Conservation (phyloP, 2,888 invertebrate genomes). For the Himalopsyche kuldschensis region DNA sequence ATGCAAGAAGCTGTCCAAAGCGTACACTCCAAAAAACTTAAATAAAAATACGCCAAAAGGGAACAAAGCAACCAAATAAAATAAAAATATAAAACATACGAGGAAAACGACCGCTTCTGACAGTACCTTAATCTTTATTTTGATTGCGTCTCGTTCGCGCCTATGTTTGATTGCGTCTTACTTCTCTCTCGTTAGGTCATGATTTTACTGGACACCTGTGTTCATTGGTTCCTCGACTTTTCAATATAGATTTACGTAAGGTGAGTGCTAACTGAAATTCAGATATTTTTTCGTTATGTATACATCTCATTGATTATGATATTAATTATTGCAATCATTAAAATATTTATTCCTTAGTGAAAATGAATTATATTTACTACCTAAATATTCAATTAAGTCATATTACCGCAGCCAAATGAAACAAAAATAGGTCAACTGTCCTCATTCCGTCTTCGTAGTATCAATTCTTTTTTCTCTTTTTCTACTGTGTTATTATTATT, state of each 20-base stretch:
- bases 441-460: background rate
- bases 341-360: background rate
- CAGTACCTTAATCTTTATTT: constrained; percentile 38
- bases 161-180: background rate
- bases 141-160: constrained; percentile 29
- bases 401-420: too few relatives aligned
- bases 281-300: background rate
- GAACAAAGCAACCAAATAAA: constrained; percentile 17
- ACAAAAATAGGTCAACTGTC: background rate
- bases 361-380: too few relatives aligned
- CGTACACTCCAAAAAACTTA: background rate
- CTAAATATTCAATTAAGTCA: too few relatives aligned
- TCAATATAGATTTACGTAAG: background rate
- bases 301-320: background rate
- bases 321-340: background rate
- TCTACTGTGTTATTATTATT: background rate
- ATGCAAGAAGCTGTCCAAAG: background rate
- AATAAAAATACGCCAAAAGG: constrained; percentile 15
- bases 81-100: background rate
- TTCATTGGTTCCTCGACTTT: constrained; percentile 5
- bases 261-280: background rate
- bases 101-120: background rate
- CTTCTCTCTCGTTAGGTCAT: constrained; percentile 18
- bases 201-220: constrained; percentile 37
- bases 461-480: background rate